Evolutionary conservation across 2,113 vertebrate species (phyloP), one percentile per base, ranked within the genome.

Genomic region (Sula dactylatra): DNA sequence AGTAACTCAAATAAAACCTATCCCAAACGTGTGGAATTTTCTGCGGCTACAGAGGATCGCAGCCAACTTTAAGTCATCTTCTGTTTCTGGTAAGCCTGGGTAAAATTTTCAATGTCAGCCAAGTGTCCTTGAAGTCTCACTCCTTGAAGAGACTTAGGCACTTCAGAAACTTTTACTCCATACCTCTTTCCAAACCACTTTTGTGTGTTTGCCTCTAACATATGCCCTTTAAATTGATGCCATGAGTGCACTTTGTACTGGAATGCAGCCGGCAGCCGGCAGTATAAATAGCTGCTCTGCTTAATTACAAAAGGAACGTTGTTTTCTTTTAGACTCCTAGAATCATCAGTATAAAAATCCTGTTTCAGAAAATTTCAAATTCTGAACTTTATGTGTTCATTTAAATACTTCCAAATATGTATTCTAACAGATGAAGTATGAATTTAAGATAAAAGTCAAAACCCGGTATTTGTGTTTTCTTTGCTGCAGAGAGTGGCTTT

Each of bases 141-240:
- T 85, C 52, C 77, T 86, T 72, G 45, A 82, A 77, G 49, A 76
- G 19, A 77, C 54, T 22, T 80, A 40, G 31, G 36, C 34, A 40
- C 54, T 96, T 92, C 77, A 94, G 56, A 88, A 88, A 36, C 11
- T 85, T 92, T 79, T 85, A 82, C 70, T 89, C 32, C 36, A 45
- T 80, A 58, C 74, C 27, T 95, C 62, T 76, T 95, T 94, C 89
- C 78, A 93, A 94, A 87, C 73, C 47, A 84, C 78, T 92, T 85
- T 31, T 87, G 27, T 62, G 9, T 76, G 45, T 94, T 94, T 90
- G 20, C 40, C 42, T 95, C 70, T 77, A 95, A 85, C 44, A 77
- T 69, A 87, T 64, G 77, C 90, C 76, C 88, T 93, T 94, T 93
- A 96, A 90, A 96, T 91, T 94, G 91, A 92, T 94, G 93, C 73